phyloP scores from a whole-genome alignment of 2,888 invertebrate genomes.

The Himalopsyche anomala region DNA sequence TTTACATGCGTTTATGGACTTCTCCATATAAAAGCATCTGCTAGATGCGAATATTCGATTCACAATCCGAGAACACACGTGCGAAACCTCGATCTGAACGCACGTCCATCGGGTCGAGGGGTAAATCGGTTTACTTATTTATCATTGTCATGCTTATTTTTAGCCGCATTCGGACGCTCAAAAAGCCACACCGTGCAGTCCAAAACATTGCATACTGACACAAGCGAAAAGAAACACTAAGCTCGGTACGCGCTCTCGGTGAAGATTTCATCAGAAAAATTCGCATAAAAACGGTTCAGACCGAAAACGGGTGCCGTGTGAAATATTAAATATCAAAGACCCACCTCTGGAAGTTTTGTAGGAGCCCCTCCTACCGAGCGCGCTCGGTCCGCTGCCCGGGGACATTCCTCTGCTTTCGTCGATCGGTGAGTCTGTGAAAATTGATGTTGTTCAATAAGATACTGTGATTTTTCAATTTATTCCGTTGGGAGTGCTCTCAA shows the following conservation, averaged over 20 bases:
- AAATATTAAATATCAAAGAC: constrained; percentile 67
- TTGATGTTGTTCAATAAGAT: constrained; percentile 44
- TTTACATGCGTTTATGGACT: no score
- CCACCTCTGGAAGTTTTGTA: constrained; percentile 93
- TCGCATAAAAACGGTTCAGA: neutral
- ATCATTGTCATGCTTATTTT: no score
- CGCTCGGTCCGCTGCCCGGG: constrained; percentile 81
- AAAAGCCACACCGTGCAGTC: constrained; percentile 19
- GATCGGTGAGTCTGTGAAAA: constrained; percentile 80
- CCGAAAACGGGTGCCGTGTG: neutral
- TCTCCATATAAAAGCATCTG: no score
- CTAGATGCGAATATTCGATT: no score
- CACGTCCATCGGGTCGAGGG: no score
- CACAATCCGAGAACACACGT: no score
- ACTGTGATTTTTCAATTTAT: no score
- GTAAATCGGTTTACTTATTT: no score
- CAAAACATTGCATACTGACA: constrained; percentile 21
- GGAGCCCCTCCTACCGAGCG: constrained; percentile 88
- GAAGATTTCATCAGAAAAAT: neutral
- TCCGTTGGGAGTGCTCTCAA: no score
- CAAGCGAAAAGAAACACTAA: constrained; percentile 23
- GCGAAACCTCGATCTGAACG: no score
- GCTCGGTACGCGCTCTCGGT: neutral
- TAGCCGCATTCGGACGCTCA: constrained; percentile 5
- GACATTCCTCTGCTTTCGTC: constrained; percentile 87